A percentile compares a stretch with the other conserved stretches of the same genome.
Conservation (phyloP, 2,113 vertebrate species). For the Paradoxurus hermaphroditus region DNA sequence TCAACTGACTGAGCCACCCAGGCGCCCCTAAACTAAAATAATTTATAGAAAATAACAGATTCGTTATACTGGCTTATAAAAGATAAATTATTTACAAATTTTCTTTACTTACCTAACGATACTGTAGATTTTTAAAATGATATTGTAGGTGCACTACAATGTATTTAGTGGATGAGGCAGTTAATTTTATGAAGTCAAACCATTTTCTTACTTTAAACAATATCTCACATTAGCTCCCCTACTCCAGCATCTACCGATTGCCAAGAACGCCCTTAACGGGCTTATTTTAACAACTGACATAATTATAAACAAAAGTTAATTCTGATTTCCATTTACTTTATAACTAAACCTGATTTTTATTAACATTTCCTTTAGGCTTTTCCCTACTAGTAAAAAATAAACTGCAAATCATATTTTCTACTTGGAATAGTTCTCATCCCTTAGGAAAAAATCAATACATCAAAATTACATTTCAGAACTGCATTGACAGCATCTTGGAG, state of each 20-base stretch:
- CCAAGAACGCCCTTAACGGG: background rate
- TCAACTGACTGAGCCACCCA: no score
- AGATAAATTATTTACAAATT: background rate
- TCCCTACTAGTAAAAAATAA: constrained; percentile 23
- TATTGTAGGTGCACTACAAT: background rate
- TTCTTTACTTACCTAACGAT: background rate
- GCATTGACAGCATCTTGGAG: constrained; percentile 63
- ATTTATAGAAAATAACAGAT: background rate
- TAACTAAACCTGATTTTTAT: constrained; percentile 48
- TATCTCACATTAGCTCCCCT: background rate
- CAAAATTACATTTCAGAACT: constrained; percentile 76
- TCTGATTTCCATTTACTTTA: constrained; percentile 53
- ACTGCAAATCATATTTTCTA: constrained; percentile 56
- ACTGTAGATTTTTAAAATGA: background rate
- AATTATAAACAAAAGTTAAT: constrained; percentile 43
- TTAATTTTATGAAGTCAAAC: background rate
- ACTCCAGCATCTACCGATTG: background rate
- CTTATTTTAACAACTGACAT: background rate
- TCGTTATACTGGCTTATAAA: background rate
- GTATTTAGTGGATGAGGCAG: background rate
- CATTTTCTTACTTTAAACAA: background rate
- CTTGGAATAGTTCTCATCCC: constrained; percentile 55
- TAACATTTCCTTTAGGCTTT: constrained; percentile 58
- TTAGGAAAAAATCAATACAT: constrained; percentile 72
- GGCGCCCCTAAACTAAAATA: background rate